Percentiles rank a stretch among this genome's conserved stretches.
Conservation (phyloP, 1,140 invertebrate genomes). For the Megalopta genalis region DNA sequence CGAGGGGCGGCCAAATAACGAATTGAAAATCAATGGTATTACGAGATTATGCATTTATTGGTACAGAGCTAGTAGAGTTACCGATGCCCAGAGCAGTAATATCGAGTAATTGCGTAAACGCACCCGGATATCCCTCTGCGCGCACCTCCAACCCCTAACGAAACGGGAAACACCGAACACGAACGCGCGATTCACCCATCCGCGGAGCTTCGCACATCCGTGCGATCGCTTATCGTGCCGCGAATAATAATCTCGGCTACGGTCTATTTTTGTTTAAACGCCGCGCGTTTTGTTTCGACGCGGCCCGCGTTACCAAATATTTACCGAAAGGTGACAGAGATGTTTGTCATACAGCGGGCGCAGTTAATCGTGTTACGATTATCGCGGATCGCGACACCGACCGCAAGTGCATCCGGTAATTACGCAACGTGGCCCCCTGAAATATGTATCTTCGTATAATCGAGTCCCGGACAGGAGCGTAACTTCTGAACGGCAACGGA, state of each 20-base stretch:
- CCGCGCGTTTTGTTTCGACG: too few species aligned
- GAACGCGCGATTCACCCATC: conserved; percentile 33
- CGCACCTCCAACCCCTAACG: conserved; percentile 44
- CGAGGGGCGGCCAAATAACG: conserved; percentile 63
- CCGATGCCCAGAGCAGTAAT: conserved; percentile 69
- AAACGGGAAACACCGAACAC: conserved; percentile 36
- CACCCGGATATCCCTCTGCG: conserved; percentile 59
- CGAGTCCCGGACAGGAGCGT: too few species aligned
- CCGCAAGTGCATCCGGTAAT: too few species aligned
- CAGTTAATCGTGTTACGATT: too few species aligned
- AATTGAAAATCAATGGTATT: conserved; percentile 71
- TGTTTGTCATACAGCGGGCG: too few species aligned
- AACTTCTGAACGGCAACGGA: too few species aligned
- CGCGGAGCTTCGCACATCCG: conserved; percentile 40
- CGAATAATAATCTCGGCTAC: conserved; percentile 50
- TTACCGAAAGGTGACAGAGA: too few species aligned
- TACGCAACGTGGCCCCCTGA: too few species aligned
- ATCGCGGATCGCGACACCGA: too few species aligned
- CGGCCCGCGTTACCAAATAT: too few species aligned
- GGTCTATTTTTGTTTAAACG: background rate
- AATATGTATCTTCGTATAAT: too few species aligned
- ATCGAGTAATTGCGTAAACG: conserved; percentile 71
- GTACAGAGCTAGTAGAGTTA: conserved; percentile 65
- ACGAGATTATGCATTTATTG: conserved; percentile 71
- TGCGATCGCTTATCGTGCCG: conserved; percentile 33